These are phyloP conservation scores for Limnephilus rhombicus DNA, from an alignment of 2,888 invertebrate genomes.

Conservation along the genomic window DNA sequence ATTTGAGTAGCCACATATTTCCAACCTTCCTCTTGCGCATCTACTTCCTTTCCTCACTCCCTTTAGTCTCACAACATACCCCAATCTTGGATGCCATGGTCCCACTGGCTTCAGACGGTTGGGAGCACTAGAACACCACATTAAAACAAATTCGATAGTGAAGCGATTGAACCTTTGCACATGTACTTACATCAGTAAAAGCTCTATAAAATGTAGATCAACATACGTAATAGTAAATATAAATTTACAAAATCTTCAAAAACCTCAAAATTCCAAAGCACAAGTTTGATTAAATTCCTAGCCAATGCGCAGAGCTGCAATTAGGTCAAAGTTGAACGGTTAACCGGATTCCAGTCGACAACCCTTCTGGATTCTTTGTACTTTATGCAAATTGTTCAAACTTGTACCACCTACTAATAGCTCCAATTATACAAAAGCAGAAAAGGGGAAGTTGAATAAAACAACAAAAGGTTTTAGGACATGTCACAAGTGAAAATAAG, in stretches of 20 bases:
- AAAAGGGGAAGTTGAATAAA: not conserved
- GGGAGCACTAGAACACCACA: not conserved
- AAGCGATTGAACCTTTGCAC: too few relatives aligned
- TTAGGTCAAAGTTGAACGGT: not conserved
- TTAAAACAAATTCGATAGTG: too few relatives aligned
- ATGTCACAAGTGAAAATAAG: not conserved
- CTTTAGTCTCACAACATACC: too few relatives aligned
- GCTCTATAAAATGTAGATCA: not conserved
- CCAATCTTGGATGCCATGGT: too few relatives aligned
- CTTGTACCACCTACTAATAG: not conserved
- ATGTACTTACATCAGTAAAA: not conserved
- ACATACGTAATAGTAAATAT: too few relatives aligned
- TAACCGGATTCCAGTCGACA: not conserved
- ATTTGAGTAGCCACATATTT: too few relatives aligned
- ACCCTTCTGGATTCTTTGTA: not conserved
- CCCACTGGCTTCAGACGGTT: too few relatives aligned
- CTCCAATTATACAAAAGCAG: not conserved
- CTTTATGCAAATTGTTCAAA: not conserved
- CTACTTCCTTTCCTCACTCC: too few relatives aligned
- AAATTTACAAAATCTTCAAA: not conserved
- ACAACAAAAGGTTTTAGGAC: not conserved
- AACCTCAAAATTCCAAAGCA: not conserved
- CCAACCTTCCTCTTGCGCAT: too few relatives aligned
- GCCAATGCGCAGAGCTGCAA: not conserved
- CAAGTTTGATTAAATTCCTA: not conserved